Evolutionary conservation across 2,113 vertebrate species (phyloP), one percentile per base, ranked within the genome.

Genomic region (Myocastor coypus): DNA sequence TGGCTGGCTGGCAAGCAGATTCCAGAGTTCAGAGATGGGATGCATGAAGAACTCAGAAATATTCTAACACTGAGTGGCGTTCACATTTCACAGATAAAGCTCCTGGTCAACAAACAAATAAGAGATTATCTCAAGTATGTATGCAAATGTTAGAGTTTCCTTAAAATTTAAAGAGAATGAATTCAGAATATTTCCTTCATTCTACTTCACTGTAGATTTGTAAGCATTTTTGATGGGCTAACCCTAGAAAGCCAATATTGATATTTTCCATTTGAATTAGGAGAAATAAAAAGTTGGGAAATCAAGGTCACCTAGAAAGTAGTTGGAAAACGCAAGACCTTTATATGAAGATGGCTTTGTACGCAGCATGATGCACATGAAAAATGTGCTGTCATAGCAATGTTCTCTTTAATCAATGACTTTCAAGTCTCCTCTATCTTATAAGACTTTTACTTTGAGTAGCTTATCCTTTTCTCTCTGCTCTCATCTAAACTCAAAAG

Each of bases 1-100:
- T n/a, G n/a, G n/a, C 73, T 94, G 61, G 69, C 37, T 97, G 93
- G n/a, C 92, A 89, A 89, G 84, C 46, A 96, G 96, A 96, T 3
- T 0, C 37, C 52, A 87, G 66, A 50, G 32, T 88, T 4, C 57
- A 24, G 83, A 89, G 73, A 82, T 32, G 46, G 64, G 42, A 28
- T 84, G 66, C 4, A 19, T 26, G 13, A 52, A 94, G 13, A 42
- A 50, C 40, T 42, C 46, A 91, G 92, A 80, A 50, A 95, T 83
- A 88, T 63, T 57, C 19, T 64, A 91, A 91, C 30, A 96, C 42
- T 24, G 89, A 57, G 22, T 89, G 1, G 12, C 66, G 20, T 95
- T 93, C 17, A 40, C 69, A 11, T 90, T 85, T 73, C 5, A 40
- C 81, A 80, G 32, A 84, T 19, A 96, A 94, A 77, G 30, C 24